Evolutionary conservation across 2,888 invertebrate species (phyloP).

Genomic region (Acanthoscelides obtectus): DNA sequence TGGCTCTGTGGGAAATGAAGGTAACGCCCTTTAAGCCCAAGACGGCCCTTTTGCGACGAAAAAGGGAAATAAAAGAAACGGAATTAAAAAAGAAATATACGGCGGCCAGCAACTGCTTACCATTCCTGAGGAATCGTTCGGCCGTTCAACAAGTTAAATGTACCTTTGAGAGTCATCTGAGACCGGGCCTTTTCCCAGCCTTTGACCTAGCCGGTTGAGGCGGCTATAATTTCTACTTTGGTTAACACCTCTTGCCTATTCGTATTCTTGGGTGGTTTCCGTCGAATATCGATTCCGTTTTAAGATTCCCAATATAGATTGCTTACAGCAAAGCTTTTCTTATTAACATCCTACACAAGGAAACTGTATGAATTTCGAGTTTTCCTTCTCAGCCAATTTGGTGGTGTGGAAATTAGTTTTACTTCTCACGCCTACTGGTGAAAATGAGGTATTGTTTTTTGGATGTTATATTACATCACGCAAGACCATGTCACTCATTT

Average conservation of each 20-base stretch:
- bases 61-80: neutral
- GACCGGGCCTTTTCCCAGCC: neutral
- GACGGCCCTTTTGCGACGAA: neutral
- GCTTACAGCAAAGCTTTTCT: too few relatives aligned
- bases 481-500: too few relatives aligned
- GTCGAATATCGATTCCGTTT: neutral
- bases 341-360: too few relatives aligned
- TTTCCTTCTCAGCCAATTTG: too few relatives aligned
- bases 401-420: too few relatives aligned
- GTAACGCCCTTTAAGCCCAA: neutral
- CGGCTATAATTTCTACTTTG: neutral
- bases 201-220: neutral
- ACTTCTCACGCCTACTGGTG: too few relatives aligned
- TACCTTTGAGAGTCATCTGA: neutral
- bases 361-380: too few relatives aligned
- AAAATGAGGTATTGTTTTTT: too few relatives aligned
- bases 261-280: neutral
- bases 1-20: neutral
- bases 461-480: too few relatives aligned
- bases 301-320: too few relatives aligned
- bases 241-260: neutral
- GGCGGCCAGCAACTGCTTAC: neutral
- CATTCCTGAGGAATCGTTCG: neutral
- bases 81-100: neutral
- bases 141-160: conserved; percentile 4